Evolutionary conservation across 2,888 invertebrate genomes (phyloP).

Genomic region (Parochlus steinenii): DNA sequence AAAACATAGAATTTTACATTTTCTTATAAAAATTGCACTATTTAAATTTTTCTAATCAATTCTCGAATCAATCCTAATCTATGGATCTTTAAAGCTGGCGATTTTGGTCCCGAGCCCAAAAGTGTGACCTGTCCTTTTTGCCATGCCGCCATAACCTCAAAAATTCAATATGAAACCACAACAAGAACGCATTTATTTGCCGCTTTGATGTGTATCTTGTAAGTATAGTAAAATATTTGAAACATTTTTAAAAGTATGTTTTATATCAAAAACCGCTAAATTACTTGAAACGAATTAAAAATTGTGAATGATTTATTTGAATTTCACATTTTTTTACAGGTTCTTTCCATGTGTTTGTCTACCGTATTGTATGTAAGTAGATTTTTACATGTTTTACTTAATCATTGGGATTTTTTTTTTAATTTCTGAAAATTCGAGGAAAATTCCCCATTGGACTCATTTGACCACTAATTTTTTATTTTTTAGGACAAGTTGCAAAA

Average conservation of each 20-base stretch:
- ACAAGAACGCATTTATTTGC: slow-evolving; percentile 29
- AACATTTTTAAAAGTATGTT: slow-evolving; percentile 5
- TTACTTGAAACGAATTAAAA: neutral
- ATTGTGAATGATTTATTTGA: slow-evolving; percentile 7
- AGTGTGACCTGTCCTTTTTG: slow-evolving; percentile 26
- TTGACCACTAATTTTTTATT: no score
- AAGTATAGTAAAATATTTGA: slow-evolving; percentile 22
- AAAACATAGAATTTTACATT: no score
- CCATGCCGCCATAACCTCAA: slow-evolving; percentile 21
- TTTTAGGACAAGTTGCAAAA: no score
- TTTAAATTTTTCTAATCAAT: no score
- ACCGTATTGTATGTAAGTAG: slow-evolving; percentile 6
- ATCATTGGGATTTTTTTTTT: neutral
- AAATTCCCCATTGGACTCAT: no score
- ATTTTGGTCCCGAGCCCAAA: slow-evolving; percentile 23
- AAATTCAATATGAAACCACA: slow-evolving; percentile 21
- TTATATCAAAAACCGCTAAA: neutral
- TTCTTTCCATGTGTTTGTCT: neutral
- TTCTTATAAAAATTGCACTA: no score
- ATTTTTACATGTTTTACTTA: neutral
- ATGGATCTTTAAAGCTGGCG: no score
- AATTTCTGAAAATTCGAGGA: neutral
- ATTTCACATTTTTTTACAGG: neutral
- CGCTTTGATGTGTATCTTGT: slow-evolving; percentile 20
- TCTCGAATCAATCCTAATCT: no score